These are phyloP conservation scores for Plusia festucae DNA, from an alignment of 2,888 invertebrate genomes.

Conservation along the genomic window DNA sequence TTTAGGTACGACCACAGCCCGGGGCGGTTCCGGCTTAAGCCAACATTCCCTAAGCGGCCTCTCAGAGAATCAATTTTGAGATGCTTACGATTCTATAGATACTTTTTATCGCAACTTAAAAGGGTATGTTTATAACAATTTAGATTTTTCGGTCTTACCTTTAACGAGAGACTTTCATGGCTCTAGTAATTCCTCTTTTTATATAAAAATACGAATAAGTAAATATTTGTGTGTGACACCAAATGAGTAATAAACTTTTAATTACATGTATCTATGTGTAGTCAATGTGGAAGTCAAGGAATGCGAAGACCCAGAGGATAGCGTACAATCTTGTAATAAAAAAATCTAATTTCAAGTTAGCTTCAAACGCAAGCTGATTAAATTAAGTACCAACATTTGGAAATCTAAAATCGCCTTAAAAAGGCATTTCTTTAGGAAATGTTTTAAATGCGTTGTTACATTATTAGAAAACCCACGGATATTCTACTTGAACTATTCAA, in stretches of 20 bases:
- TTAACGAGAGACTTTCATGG: background rate
- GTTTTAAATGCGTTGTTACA: background rate
- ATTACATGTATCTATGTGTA: no score
- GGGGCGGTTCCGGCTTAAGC: slow-evolving; percentile 47
- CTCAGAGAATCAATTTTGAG: slow-evolving; percentile 46
- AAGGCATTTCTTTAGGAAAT: no score
- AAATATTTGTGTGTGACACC: background rate
- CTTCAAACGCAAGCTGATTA: no score
- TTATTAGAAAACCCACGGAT: slow-evolving; percentile 12
- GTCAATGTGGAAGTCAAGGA: no score
- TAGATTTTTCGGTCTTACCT: background rate
- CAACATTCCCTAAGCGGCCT: slow-evolving; percentile 22
- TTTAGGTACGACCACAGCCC: slow-evolving; percentile 42
- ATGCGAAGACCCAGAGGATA: no score
- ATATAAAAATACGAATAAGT: background rate
- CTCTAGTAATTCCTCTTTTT: background rate
- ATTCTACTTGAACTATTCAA: slow-evolving; percentile 41
- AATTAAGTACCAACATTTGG: no score
- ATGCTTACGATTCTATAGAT: no score
- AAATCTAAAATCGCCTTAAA: no score
- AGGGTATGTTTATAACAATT: slow-evolving; percentile 10
- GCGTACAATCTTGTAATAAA: no score
- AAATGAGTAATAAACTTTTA: background rate
- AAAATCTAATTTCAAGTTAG: no score
- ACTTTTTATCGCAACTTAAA: slow-evolving; percentile 32